phyloP scores from a whole-genome alignment of 2,888 invertebrate genomes.

The Tetragonisca angustula region DNA sequence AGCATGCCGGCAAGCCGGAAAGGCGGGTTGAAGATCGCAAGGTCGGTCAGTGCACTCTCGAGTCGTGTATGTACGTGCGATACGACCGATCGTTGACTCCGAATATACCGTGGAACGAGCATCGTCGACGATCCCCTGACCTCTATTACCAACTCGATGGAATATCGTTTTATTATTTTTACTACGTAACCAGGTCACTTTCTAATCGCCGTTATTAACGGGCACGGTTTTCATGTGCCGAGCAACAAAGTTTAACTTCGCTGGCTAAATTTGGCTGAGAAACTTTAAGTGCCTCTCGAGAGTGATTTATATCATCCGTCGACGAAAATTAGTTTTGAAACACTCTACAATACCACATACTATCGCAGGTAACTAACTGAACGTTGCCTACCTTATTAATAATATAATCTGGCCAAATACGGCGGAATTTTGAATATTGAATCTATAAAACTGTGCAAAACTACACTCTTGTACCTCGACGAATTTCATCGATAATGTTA shows the following conservation, averaged over 20 bases:
- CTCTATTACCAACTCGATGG: conserved; percentile 15
- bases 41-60: conserved; percentile 75
- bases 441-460: neutral
- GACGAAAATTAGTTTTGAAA: neutral
- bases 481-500: neutral
- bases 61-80: conserved; percentile 50
- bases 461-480: too few species aligned
- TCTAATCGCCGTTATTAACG: conserved; percentile 37
- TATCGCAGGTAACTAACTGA: neutral
- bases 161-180: conserved; percentile 3
- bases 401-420: neutral
- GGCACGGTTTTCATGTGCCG: neutral
- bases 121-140: conserved; percentile 32
- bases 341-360: neutral
- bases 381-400: neutral
- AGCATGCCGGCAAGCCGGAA: conserved; percentile 63
- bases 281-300: neutral
- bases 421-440: neutral
- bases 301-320: neutral
- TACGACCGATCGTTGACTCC: conserved; percentile 58
- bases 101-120: conserved; percentile 37
- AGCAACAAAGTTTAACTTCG: neutral
- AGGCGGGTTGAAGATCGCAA: conserved; percentile 74
- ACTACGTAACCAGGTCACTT: conserved; percentile 9
- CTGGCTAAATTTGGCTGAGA: neutral